Evolutionary conservation across 2,113 vertebrate genomes (phyloP).

Genomic region (Misgurnus anguillicaudatus): DNA sequence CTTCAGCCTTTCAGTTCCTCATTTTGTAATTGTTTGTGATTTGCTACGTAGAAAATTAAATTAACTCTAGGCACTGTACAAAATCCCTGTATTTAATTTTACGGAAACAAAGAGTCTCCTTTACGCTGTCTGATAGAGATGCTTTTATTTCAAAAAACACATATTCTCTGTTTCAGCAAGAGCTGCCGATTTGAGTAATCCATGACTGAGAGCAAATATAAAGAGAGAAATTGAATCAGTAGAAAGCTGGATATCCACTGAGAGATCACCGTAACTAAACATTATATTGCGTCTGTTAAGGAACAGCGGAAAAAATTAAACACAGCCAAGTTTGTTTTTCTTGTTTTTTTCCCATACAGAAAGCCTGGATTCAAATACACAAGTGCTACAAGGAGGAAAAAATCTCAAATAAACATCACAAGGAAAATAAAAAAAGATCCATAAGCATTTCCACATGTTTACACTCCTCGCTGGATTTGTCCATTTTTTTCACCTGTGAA

Average conservation of each 20-base stretch:
- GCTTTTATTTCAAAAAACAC: conserved; percentile 28
- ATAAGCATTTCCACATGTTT: conserved; percentile 51
- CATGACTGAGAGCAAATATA: conserved; percentile 15
- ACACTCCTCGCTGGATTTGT: conserved; percentile 17
- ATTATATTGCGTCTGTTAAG: background rate
- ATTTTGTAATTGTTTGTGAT: too few relatives aligned
- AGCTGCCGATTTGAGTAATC: conserved; percentile 12
- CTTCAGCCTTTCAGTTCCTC: too few relatives aligned
- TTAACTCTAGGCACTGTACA: background rate
- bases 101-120: conserved; percentile 36
- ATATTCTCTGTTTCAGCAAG: conserved; percentile 38
- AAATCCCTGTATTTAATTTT: conserved; percentile 17
- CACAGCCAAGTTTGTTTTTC: conserved; percentile 57
- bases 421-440: conserved; percentile 42
- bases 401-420: conserved; percentile 54
- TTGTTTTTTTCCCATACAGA: conserved; percentile 60
- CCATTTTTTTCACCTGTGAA: conserved; percentile 4
- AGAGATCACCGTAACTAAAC: conserved; percentile 18
- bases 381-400: conserved; percentile 75
- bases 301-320: conserved; percentile 20
- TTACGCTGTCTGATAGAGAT: conserved; percentile 17
- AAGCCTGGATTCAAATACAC: conserved; percentile 69
- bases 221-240: conserved; percentile 4
- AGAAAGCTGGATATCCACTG: background rate
- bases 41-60: conserved; percentile 35